phyloP scores from a whole-genome alignment of 1,140 invertebrate genomes.

The Diuraphis noxia region DNA sequence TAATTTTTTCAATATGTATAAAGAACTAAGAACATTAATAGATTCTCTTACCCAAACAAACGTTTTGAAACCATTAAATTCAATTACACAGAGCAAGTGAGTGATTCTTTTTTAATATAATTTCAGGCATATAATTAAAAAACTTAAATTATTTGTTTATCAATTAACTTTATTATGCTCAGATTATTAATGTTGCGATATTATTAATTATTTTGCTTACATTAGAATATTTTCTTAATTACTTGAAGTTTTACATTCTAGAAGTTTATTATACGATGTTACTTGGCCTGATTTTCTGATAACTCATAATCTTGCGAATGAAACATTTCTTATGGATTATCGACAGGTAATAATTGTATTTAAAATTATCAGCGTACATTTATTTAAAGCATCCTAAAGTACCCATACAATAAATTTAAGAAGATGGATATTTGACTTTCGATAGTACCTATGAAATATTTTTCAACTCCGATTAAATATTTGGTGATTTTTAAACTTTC shows the following conservation, averaged over 20 bases:
- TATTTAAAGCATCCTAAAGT: too few relatives aligned
- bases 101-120: not conserved
- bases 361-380: too few relatives aligned
- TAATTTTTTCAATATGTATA: not conserved
- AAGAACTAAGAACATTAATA: not conserved
- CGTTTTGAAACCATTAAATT: not conserved
- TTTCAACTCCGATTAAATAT: not conserved
- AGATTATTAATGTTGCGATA: not conserved
- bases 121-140: not conserved
- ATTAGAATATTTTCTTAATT: not conserved
- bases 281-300: not conserved
- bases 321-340: not conserved
- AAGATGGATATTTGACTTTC: not conserved
- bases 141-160: not conserved
- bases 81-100: not conserved
- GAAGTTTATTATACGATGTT: not conserved
- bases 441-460: not conserved
- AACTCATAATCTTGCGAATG: not conserved
- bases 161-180: not conserved
- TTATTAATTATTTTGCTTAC: not conserved
- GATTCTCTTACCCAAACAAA: not conserved
- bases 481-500: not conserved
- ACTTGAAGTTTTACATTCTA: not conserved
- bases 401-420: not conserved
- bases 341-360: not conserved